Evolutionary conservation across 2,113 vertebrate genomes (phyloP), one percentile per base, ranked within the genome.

Genomic region (Zeus faber): DNA sequence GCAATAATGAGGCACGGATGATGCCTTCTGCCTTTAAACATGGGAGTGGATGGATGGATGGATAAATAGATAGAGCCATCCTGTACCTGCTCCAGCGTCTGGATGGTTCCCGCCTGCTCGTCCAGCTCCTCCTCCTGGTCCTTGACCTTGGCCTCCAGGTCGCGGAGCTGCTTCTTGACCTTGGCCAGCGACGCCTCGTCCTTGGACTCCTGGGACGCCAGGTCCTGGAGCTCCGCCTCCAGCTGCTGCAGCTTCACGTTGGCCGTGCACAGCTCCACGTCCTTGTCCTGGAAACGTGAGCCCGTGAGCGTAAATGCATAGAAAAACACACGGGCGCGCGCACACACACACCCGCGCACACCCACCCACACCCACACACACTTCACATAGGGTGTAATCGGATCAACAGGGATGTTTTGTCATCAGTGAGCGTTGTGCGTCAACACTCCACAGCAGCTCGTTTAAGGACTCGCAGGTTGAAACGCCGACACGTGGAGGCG

Each of bases 51-150:
- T n/a, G n/a, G n/a, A n/a, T n/a, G n/a, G n/a, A n/a, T n/a, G n/a
- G n/a, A n/a, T n/a, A n/a, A n/a, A n/a, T n/a, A n/a, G n/a, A n/a
- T n/a, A n/a, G n/a, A n/a, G n/a, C n/a, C n/a, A n/a, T n/a, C n/a
- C 40, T n/a, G 16, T 83, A 98, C 97, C 95, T 99, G 96, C 66
- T 99, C 96, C 81, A 99, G 84, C 92, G 97, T 94, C 86, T 98
- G 97, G 80, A 99, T 98, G 72, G 72, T 93, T 59, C 95, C 97
- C 2, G 96, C 97, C 79, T 99, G 97, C 69, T 99, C 97, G 0
- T 99, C 97, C 65, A 99, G 89, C 84, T 99, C 97, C 72, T 99
- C 97, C 79, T 99, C 97, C 81, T 99, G 97, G 77, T 99, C 97
- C 66, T 98, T 99, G 76, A 92, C 93, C 77, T 96, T 97, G 5